Evolutionary conservation across 1,140 invertebrate genomes (phyloP).

Genomic region (Hyles vespertilio): DNA sequence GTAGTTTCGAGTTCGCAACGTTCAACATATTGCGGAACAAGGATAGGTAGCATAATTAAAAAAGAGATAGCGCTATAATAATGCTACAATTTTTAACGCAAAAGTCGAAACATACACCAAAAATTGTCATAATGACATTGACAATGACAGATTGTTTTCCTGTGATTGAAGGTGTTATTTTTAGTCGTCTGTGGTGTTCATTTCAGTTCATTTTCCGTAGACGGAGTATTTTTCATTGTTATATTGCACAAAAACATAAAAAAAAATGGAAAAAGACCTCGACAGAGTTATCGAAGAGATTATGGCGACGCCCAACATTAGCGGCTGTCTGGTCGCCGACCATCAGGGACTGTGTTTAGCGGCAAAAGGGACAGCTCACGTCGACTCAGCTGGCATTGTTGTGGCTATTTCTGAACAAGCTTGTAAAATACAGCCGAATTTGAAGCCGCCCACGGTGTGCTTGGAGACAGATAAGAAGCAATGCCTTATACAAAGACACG

Average conservation of each 20-base stretch:
- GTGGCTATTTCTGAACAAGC: constrained; percentile 81
- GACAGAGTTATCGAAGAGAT: constrained; percentile 77
- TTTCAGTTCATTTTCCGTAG: too few relatives aligned
- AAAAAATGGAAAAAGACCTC: constrained; percentile 74
- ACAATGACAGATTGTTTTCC: too few relatives aligned
- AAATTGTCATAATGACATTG: too few relatives aligned
- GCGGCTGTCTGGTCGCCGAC: constrained; percentile 78
- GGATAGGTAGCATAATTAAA: too few relatives aligned
- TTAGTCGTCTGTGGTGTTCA: too few relatives aligned
- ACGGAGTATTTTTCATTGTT: neutral
- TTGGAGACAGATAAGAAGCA: constrained; percentile 78
- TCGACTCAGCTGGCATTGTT: constrained; percentile 78
- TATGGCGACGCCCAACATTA: constrained; percentile 73
- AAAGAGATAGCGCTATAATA: too few relatives aligned
- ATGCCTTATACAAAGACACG: constrained; percentile 79
- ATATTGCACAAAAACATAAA: neutral
- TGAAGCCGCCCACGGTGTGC: constrained; percentile 76
- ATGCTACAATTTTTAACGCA: too few relatives aligned
- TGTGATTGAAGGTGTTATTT: too few relatives aligned
- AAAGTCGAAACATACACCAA: too few relatives aligned
- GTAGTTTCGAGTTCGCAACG: too few relatives aligned
- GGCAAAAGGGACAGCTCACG: constrained; percentile 77
- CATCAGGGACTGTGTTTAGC: constrained; percentile 79
- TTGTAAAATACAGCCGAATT: constrained; percentile 78
- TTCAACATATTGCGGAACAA: too few relatives aligned